Evolutionary conservation across 2,113 vertebrate genomes (phyloP).

Genomic region (Cyanoliseus patagonus): DNA sequence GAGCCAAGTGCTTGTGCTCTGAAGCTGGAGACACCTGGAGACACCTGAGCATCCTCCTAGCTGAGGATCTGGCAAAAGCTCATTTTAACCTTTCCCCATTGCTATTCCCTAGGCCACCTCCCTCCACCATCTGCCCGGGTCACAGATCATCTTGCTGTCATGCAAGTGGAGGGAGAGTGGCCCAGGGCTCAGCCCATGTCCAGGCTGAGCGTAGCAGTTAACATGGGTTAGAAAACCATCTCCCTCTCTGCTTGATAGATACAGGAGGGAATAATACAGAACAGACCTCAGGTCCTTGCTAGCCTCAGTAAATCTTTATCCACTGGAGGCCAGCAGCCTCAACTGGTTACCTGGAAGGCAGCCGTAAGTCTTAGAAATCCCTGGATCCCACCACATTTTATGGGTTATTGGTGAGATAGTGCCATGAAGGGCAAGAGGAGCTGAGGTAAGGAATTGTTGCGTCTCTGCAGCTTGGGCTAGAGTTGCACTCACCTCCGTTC

Average conservation of each 20-base stretch:
- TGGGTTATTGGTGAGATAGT: background rate
- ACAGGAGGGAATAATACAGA: background rate
- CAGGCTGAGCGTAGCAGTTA: background rate
- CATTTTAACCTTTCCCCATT: background rate
- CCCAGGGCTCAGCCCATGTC: background rate
- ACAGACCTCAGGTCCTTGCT: background rate
- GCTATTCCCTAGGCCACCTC: background rate
- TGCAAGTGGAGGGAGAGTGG: background rate
- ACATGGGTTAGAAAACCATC: rapidly evolving
- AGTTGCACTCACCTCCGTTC: conserved; percentile 87
- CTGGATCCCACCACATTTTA: background rate
- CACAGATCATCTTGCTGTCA: background rate
- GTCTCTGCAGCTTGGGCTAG: background rate
- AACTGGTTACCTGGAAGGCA: background rate
- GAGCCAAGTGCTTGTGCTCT: rapidly evolving
- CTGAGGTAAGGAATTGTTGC: background rate
- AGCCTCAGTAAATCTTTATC: background rate
- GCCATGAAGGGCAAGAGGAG: background rate
- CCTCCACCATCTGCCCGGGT: background rate
- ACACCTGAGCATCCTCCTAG: background rate
- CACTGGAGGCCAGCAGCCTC: background rate
- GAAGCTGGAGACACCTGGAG: background rate
- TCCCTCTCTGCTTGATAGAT: background rate
- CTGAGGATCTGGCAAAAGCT: background rate
- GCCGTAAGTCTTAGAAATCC: background rate